Percentiles rank a stretch among this genome's conserved stretches.
phyloP scores from a whole-genome alignment of 1,140 invertebrate species.

The Euura lappo region DNA sequence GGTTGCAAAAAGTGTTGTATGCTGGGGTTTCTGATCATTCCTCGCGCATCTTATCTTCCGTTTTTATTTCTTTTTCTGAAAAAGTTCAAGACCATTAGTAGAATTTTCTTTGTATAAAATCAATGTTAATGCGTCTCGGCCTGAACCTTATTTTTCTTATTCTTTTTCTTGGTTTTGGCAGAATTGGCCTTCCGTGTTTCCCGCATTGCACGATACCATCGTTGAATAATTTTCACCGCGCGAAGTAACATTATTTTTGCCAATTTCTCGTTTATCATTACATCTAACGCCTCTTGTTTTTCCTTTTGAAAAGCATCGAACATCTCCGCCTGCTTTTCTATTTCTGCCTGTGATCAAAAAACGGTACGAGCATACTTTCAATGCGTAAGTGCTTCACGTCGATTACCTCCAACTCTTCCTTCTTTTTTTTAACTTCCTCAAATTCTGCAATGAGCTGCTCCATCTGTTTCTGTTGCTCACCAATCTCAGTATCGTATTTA shows the following conservation, averaged over 20 bases:
- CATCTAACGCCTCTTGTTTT: constrained; percentile 17
- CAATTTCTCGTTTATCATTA: constrained; percentile 24
- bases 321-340: constrained; percentile 27
- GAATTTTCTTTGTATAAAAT: neutral
- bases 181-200: constrained; percentile 18
- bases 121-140: neutral
- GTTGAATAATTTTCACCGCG: constrained; percentile 38
- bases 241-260: constrained; percentile 25
- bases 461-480: constrained; percentile 27
- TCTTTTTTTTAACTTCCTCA: constrained; percentile 21
- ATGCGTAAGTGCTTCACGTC: constrained; percentile 11
- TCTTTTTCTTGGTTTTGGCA: neutral
- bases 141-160: constrained; percentile 14
- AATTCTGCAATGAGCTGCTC: constrained; percentile 28
- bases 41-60: too few relatives aligned
- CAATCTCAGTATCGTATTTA: constrained; percentile 42
- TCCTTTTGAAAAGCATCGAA: constrained; percentile 27
- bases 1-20: too few relatives aligned
- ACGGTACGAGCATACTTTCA: neutral
- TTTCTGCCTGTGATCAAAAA: constrained; percentile 29
- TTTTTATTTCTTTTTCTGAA: neutral
- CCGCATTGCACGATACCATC: constrained; percentile 37
- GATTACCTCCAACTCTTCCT: constrained; percentile 13
- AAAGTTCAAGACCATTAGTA: neutral
- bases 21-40: too few relatives aligned